A percentile compares a stretch with the other conserved stretches of the same genome.
Conservation (phyloP, 2,888 invertebrate genomes). For the Yponomeuta cagnagella region DNA sequence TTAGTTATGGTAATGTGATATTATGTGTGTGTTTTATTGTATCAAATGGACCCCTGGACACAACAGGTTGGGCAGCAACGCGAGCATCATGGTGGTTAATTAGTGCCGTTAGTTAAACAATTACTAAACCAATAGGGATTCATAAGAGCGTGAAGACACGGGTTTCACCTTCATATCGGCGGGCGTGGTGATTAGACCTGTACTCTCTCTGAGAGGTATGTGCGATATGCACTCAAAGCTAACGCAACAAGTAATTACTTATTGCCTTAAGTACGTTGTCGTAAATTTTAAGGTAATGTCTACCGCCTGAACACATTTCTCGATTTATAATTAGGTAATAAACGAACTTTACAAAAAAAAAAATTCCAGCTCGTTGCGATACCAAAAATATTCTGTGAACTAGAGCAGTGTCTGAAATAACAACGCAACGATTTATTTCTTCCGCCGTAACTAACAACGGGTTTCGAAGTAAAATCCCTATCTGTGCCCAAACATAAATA, state of each 20-base stretch:
- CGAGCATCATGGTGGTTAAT: neutral
- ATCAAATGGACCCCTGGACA: neutral
- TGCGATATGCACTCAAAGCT: neutral
- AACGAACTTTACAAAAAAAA: too few species aligned
- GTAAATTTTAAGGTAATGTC: too few species aligned
- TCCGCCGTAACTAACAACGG: neutral
- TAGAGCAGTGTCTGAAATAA: too few species aligned
- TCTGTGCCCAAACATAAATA: neutral
- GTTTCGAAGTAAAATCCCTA: neutral
- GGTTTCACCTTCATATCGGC: neutral
- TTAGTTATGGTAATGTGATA: neutral
- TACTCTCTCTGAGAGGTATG: neutral
- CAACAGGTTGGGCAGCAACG: neutral
- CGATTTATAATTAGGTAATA: too few species aligned
- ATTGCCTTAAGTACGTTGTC: too few species aligned
- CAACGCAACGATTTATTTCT: slow-evolving; percentile 1
- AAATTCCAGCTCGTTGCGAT: neutral
- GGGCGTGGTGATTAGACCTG: neutral
- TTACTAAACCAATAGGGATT: neutral
- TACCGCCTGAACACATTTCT: too few species aligned
- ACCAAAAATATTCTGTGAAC: neutral
- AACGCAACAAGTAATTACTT: neutral
- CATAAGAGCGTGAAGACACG: neutral
- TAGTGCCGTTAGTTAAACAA: neutral
- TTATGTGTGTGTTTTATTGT: neutral